Base-by-base conservation (phyloP, 2,888 invertebrate genomes). In the Calliopum simillimum region DNA sequence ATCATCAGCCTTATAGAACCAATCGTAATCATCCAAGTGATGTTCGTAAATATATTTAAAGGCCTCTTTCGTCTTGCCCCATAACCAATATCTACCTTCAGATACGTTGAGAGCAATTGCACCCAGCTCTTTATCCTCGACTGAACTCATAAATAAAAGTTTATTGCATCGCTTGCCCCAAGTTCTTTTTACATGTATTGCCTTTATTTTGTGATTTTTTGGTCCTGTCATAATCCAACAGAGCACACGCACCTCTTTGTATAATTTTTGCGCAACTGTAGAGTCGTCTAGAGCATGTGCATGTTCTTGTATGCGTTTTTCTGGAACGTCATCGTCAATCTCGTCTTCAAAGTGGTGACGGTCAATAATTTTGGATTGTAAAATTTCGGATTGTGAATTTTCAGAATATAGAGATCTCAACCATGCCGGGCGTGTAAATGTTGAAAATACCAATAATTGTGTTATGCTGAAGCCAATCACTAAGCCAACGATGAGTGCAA, bases 1-100 rank as follows among this genome's bases (percentile, higher is more conserved):
- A 85, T 99, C 99, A 81, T 99, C 99, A n/a, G 99, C 98, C 86
- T 99, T 99, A 80, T 98, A 88, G 85, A 99, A 98, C 97, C 97
- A 98, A 86, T 98, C 98, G 2, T 94, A 95, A 67, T 97, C 90
- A 76, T 96, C 89, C 64, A 91, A 87, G 83, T 97, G 92, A 81
- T 97, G 88, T 76, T 94, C 89, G 82, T 96, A 94, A 19, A 95
- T 91, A 82, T 97, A 96, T 79, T 92, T 91, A 84, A 96, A 97
- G 0, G 97, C 97, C 78, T 92, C 94, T 86, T 97, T 98, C 0
- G 99, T 99, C 88, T 99, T 99, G 3, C 93, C 96, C 99, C 99
- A 99, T 16, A 99, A 88, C 81, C 93, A 91, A 81, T 98, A 91
- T 14, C 98, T 88, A 0, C 97, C 97, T 84, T 99, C 99, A 2